These are phyloP conservation scores for Meloidogyne chitwoodi DNA, from an alignment of 1,140 invertebrate species.

Conservation along the genomic window DNA sequence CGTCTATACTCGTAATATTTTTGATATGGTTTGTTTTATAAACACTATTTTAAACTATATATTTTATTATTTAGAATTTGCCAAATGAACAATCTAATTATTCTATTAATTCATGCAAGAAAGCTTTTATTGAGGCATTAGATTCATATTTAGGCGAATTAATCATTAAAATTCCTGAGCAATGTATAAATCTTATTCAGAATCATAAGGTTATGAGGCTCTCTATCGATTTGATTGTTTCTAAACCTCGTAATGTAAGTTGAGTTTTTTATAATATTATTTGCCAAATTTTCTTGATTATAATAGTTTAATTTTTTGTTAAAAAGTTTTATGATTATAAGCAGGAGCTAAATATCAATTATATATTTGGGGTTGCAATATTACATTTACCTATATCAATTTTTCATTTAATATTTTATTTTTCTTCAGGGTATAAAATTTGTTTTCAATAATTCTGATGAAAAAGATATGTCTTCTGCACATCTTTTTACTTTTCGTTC, in stretches of 20 bases:
- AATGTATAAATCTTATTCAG: slow-evolving; percentile 11
- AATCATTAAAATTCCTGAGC: slow-evolving; percentile 29
- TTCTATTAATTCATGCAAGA: slow-evolving; percentile 31
- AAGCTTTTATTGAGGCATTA: slow-evolving; percentile 9
- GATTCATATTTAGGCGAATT: slow-evolving; percentile 25
- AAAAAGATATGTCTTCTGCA: slow-evolving; percentile 20
- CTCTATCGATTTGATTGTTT: slow-evolving; percentile 31
- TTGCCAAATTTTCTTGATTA: no score
- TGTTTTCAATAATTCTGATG: slow-evolving; percentile 11
- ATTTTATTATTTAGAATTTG: slow-evolving; percentile 16
- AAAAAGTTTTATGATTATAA: no score
- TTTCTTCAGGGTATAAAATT: slow-evolving; percentile 46
- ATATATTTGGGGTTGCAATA: no score
- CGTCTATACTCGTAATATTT: slow-evolving; percentile 25
- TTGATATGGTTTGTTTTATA: slow-evolving; percentile 17
- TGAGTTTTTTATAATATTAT: background rate
- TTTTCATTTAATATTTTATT: background rate
- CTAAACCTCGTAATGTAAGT: slow-evolving; percentile 27
- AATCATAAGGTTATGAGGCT: slow-evolving; percentile 24
- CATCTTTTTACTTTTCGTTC: slow-evolving; percentile 45
- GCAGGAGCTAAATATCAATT: no score
- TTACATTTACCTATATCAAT: no score
- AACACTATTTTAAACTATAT: background rate
- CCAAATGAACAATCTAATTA: background rate
- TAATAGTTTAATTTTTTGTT: no score